Evolutionary conservation across 2,888 invertebrate genomes (phyloP).

Genomic region (Lamellibrachia columna): DNA sequence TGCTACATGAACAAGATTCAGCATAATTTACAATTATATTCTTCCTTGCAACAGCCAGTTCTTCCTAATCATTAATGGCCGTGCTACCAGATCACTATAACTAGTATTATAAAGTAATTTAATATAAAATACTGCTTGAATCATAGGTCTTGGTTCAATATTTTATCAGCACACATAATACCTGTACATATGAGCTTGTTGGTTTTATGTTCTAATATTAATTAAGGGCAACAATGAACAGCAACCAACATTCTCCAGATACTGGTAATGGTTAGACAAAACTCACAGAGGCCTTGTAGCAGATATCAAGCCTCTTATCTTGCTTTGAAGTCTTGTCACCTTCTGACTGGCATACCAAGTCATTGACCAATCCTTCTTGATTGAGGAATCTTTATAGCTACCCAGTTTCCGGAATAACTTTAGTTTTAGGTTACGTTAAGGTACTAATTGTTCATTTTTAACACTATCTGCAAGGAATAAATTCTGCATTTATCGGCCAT

Average conservation of each 20-base stretch:
- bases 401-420: background rate
- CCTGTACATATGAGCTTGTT: conserved; percentile 19
- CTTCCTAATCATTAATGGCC: conserved; percentile 23
- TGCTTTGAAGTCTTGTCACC: conserved; percentile 24
- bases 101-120: conserved; percentile 17
- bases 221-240: conserved; percentile 13
- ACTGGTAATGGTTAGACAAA: background rate
- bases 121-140: background rate
- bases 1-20: background rate
- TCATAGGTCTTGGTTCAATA: background rate
- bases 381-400: background rate
- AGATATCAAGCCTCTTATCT: conserved; percentile 13
- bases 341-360: background rate
- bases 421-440: background rate
- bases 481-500: background rate
- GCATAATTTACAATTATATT: background rate
- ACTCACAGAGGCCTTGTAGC: conserved; percentile 1
- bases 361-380: background rate
- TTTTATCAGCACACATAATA: conserved; percentile 19
- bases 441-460: background rate
- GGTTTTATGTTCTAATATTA: conserved; percentile 8
- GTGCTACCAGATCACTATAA: conserved; percentile 13
- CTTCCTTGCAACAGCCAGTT: background rate
- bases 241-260: conserved; percentile 6
- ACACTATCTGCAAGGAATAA: too few species aligned